Percentiles rank a stretch among this genome's conserved stretches.
Evolutionary conservation across 2,797 vertebrate species (phyloP).

Genomic region (Scolopax rusticola): DNA sequence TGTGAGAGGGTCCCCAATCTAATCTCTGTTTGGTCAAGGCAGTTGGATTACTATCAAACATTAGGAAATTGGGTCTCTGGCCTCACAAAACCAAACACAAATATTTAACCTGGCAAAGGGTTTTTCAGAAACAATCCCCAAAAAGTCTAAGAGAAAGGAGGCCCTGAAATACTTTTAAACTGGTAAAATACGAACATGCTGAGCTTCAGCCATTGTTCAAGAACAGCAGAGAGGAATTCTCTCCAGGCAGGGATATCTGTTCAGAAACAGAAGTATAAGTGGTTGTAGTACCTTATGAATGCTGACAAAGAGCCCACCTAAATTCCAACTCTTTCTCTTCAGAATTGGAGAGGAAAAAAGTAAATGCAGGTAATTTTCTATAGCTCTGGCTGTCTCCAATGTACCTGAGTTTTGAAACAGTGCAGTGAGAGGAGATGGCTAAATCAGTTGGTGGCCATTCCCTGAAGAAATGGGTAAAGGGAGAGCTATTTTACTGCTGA

Average conservation of each 20-base stretch:
- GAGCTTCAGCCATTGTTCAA: not conserved
- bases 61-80: not conserved
- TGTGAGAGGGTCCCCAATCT: slow-evolving; percentile 20
- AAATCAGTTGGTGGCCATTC: too few species aligned
- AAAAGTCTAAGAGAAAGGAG: not conserved
- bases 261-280: not conserved
- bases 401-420: not conserved
- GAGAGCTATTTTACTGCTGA: not conserved
- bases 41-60: slow-evolving; percentile 13
- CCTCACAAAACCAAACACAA: slow-evolving; percentile 49
- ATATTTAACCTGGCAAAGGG: slow-evolving; percentile 57
- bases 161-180: slow-evolving; percentile 19
- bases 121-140: not conserved
- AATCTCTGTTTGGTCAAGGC: slow-evolving; percentile 42
- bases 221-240: not conserved
- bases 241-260: not conserved
- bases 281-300: not conserved
- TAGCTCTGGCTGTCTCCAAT: not conserved
- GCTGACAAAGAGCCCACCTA: not conserved
- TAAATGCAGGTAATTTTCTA: not conserved
- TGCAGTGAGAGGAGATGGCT: not conserved
- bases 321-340: not conserved
- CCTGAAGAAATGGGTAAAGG: not conserved
- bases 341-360: not conserved
- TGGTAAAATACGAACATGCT: not conserved